Base-by-base conservation (phyloP, 2,113 vertebrate species). In the Rhinopithecus roxellana region DNA sequence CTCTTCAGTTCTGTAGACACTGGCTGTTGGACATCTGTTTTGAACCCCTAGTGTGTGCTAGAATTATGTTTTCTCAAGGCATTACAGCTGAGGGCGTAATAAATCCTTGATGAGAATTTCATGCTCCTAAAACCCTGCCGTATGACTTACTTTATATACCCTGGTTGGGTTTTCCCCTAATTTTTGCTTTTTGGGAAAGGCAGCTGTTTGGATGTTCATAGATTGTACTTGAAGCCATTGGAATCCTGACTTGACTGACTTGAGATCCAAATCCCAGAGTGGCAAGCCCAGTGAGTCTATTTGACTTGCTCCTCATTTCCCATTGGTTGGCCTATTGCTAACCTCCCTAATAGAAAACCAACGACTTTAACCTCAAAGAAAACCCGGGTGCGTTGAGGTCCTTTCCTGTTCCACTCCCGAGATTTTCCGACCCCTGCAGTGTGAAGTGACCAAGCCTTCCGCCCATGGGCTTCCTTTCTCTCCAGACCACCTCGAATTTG, bases 21-120 rank as follows among this genome's bases (percentile, higher is more conserved):
- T 85, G 93, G 79, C 92, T 86, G 48, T 81, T 96, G 67, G 67
- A 95, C 97, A 81, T 97, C 94, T 87, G 96, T 82, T 96, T 82
- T 97, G 94, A 83, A 61, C 67, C 55, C 38, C 48, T 69, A 0
- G 5, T 30, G 88, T 94, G 38, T 97, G 95, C 92, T 94, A 93
- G 94, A 98, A 80, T 89, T 80, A 32, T 81, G 38, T 92, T 98
- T 97, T 97, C 89, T 43, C 70, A 95, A 98, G 95, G 92, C 85
- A 96, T 96, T 95, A 52, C 91, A 97, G 55, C n/a, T 75, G 87
- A 98, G 82, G 93, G 79, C 45, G 97, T 97, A 98, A 97, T 97
- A 98, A 98, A 97, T 92, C 84, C 96, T 93, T 91, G 94, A 79
- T 97, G 97, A 94, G 95, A 98, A 97, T 97, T 94, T 95, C 95